Evolutionary conservation across 2,113 vertebrate genomes (phyloP), one percentile per base, ranked within the genome.

Genomic region (Gymnarchus niloticus): DNA sequence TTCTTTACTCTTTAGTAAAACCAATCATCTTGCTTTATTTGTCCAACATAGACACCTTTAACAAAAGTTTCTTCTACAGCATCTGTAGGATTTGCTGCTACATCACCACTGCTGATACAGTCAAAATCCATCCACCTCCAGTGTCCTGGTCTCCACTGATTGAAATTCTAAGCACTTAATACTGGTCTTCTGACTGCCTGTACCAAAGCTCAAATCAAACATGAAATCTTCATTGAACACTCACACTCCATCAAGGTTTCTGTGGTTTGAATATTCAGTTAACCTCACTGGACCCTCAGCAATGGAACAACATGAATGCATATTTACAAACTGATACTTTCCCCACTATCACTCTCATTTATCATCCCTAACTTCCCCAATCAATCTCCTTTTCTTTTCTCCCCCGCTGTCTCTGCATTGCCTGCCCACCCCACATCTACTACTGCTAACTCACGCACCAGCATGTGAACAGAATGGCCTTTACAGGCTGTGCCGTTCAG

Each of bases 401-500:
- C 5, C 23, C 51, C n/a, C 78, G 19, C 56, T 56, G 14, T 44
- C 21, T 46, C 23, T 83, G 7, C 33, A 52, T 41, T 23, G 41
- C 14, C n/a, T n/a, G n/a, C 8, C 59, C 10, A 44, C n/a, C 52
- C 49, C 12, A 5, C 7, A 41, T 21, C 10, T 41, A 1, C 12
- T 57, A 28, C 19, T 9, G 37, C 9, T 84, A 73, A 23, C 33
- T 21, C 51, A 61, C 89, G 23, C 89, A 95, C 93, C 2, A 28
- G 37, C 91, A 93, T 95, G 88, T 83, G 86, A 85, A 93, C 21
- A 6, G 77, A 23, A 81, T 90, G 81, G 14, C 81, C 85, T 10
- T 49, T 84, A 87, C 95, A 96, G 23, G 83, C 90, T 2, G 10
- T 0, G 0, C 14, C 0, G 0, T n/a, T n/a, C n/a, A 84, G 37